Percentiles rank a stretch among this genome's conserved stretches.
Evolutionary conservation across 2,113 vertebrate species (phyloP).

Genomic region (Cynoglossus semilaevis): DNA sequence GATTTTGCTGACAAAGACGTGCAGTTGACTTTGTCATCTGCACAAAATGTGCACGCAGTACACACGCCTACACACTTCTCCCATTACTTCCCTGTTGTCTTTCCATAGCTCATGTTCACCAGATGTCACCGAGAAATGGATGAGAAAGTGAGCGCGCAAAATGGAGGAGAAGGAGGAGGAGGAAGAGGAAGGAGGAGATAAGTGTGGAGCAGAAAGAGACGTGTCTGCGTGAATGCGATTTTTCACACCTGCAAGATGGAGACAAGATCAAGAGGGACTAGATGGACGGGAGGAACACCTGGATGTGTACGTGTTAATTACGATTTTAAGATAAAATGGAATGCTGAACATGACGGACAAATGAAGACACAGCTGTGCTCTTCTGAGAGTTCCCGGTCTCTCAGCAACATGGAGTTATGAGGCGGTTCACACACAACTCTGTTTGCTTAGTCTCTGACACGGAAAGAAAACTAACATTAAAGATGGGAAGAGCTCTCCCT

Average conservation of each 20-base stretch:
- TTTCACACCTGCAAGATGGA: too few species aligned
- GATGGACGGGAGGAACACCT: constrained; percentile 1
- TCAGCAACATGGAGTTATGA: constrained; percentile 57
- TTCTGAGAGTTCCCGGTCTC: constrained; percentile 48
- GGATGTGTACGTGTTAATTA: constrained; percentile 21
- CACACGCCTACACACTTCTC: constrained; percentile 40
- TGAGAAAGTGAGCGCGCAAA: constrained; percentile 12
- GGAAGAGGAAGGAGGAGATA: constrained; percentile 6
- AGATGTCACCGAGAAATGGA: constrained; percentile 51
- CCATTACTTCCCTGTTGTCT: constrained; percentile 53
- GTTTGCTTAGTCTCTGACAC: constrained; percentile 77
- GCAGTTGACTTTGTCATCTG: constrained; percentile 49
- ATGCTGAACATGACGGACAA: constrained; percentile 64
- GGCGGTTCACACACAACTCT: constrained; percentile 64
- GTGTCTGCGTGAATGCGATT: too few species aligned
- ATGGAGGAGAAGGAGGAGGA: constrained; percentile 1
- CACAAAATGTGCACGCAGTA: constrained; percentile 22
- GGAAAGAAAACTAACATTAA: constrained; percentile 63
- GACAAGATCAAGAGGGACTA: not conserved
- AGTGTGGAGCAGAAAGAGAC: not conserved
- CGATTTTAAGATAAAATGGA: too few species aligned
- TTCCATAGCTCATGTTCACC: constrained; percentile 52
- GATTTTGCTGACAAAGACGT: constrained; percentile 35
- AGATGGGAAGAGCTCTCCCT: constrained; percentile 14
- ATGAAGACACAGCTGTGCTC: constrained; percentile 65